Base-by-base conservation (phyloP, 2,888 invertebrate genomes). In the Hypolimnas misippus region DNA sequence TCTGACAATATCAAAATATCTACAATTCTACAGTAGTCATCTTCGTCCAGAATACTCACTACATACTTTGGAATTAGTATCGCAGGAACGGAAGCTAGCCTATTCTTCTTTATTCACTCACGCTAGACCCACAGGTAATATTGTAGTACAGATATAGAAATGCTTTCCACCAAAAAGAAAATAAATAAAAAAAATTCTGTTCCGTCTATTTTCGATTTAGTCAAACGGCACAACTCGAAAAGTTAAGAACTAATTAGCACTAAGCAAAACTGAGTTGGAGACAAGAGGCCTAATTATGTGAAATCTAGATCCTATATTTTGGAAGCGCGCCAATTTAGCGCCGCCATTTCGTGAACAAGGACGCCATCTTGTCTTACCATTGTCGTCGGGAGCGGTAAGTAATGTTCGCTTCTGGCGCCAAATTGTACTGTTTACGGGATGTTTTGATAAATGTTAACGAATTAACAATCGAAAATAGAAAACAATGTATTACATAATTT, bases 291-390 rank as follows among this genome's bases (percentile, higher is more conserved):
- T 71, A 70, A 65, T 67, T 69, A 67, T 68, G 58, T 57, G 51
- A 59, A 63, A 68, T 64, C 66, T 61, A 62, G 62, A 68, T 60
- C 61, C 62, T 65, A 62, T 65, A 57, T 65, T 64, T 72, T 75
- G 73, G 73, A 68, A 52, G 25, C 46, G 51, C 50, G 75, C 76
- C 73, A 75, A 66, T 68, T 57, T 50, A 58, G 61, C 55, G 56
- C 67, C 64, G 68, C 73, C 74, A 75, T 74, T 72, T 68, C 60
- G 53, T 62, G 67, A 62, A 69, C 72, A 69, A 70, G 65, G 62
- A 67, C 62, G 69, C 73, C 74, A 74, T 74, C 63, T 75, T 74
- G 72, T 65, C 55, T 56, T 61, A 62, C 50, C 54, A 62, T 62
- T 69, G 67, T 65, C 58, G 53, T 57, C 52, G 65, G 57, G 65